Evolutionary conservation across 1,140 invertebrate genomes (phyloP), one percentile per base, ranked within the genome.

Genomic region (Aphelinus atriplicis): DNA sequence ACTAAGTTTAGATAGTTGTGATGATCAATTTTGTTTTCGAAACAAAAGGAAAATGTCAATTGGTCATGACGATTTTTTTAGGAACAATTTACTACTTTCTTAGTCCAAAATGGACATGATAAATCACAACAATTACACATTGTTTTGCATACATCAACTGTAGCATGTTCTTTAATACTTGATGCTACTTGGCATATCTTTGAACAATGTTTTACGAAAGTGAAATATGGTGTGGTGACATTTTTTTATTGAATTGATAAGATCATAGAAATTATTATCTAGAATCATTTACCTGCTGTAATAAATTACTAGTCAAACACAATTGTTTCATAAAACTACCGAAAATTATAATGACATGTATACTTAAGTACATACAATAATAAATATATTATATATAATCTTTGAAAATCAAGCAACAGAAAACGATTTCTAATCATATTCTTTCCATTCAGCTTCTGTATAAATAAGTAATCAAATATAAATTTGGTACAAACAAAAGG

Each of bases 251-350:
- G 26, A 75, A 58, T 65, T 60, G 26, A 71, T 60, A 65, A 71
- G 45, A 58, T 71, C 26, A 64, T 10, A 45, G 7, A 67, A 61
- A 58, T 63, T 57, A 43, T 75, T 64, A 69, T 56, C 48, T 62
- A 42, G 62, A 66, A 74, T 71, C 9, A 71, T 45, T 47, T 42
- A 67, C 9, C 50, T 61, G 3, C 53, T 76, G 50, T 61, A 71
- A 76, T 67, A 72, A 76, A 76, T 71, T 72, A 57, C 75, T 76
- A 76, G 75, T 76, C 69, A 76, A 53, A 58, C 55, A 61, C 70
- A 60, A 58, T 71, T 65, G 26, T 76, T 58, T 58, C 4, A 48
- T 56, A 55, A 66, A 71, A 55, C 55, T 26, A 26, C 47, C 7
- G 9, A 60, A 75, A 58, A 75, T 71, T 60, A 67, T 71, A 70